These are phyloP conservation scores for Neosilurus hyrtlii DNA, from an alignment of 2,797 vertebrate species.

Conservation along the genomic window DNA sequence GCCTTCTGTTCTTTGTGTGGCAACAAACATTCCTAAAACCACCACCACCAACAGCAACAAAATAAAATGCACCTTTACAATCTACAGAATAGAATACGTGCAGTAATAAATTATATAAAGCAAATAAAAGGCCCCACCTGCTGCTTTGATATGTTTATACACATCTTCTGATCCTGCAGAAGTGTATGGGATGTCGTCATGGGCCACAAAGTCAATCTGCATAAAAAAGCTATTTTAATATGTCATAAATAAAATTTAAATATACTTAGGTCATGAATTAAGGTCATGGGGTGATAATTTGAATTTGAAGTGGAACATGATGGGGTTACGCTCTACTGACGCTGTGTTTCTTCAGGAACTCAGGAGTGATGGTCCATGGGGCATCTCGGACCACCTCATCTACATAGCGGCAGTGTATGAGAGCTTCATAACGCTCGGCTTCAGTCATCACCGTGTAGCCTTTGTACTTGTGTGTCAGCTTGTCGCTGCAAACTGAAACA, in stretches of 20 bases:
- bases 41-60: constrained; percentile 6
- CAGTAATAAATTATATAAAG: background rate
- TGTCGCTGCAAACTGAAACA: constrained; percentile 90
- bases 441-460: constrained; percentile 99
- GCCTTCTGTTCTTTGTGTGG: constrained; percentile 94
- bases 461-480: constrained; percentile 94
- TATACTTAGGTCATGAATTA: too few species aligned
- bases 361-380: constrained; percentile 89
- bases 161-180: constrained; percentile 96
- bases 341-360: constrained; percentile 94
- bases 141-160: constrained; percentile 97
- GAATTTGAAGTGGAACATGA: background rate
- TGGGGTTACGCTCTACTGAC: constrained; percentile 61
- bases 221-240: background rate
- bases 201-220: constrained; percentile 98
- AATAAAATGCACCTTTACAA: background rate
- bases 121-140: constrained; percentile 73
- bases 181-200: constrained; percentile 96
- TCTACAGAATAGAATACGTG: background rate
- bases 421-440: constrained; percentile 90
- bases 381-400: constrained; percentile 96
- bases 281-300: background rate
- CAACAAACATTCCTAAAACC: constrained; percentile 91
- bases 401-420: constrained; percentile 96
- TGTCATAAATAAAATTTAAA: too few species aligned